Evolutionary conservation across 2,888 invertebrate species (phyloP), one percentile per base, ranked within the genome.

Genomic region (Ashinkailepas kermadecensis): DNA sequence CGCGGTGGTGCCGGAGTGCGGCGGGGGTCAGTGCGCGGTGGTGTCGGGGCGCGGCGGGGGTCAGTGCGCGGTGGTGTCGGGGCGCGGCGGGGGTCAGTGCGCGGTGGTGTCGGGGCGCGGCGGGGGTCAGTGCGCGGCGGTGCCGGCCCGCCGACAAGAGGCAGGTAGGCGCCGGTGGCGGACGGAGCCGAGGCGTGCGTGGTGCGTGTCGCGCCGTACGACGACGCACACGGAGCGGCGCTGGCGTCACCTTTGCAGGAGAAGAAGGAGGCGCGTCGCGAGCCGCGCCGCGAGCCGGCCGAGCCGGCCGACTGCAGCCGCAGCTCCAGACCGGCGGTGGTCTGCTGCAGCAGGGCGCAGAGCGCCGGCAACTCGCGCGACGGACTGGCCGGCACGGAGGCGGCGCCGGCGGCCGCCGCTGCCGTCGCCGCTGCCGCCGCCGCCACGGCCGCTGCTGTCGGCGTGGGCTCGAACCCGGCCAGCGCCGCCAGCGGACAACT

Each of bases 221-320:
- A 7, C 59, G 59, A 59, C 59, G 15, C 59, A 59, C 59, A 59
- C 59, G 59, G 7, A 15, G 12, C 59, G 1, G 59, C 59, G 59
- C 59, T 7, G 59, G 39, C 13, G 74, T 74, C 74, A 74, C 74
- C 74, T 74, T 74, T 74, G 56, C 74, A 74, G 74, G 74, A 74
- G 74, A 74, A 74, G 74, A 74, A 74, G 56, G 74, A 74, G 21
- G 74, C 74, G 7, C 74, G 54, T 56, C 74, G 74, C 2, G 74
- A 74, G 74, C 74, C 54, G 54, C 74, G 54, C 54, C 74, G 56
- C 54, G 74, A 74, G 74, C 74, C 74, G 56, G 74, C 8, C 12
- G 25, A 23, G 10, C 9, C 74, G 9, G 39, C 18, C 54, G 70
- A 70, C 56, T 74, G 74, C 10, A 56, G 21, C 21, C 74, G 18